Evolutionary conservation across 2,888 invertebrate species (phyloP), one percentile per base, ranked within the genome.

Genomic region (Branchellion lobata): DNA sequence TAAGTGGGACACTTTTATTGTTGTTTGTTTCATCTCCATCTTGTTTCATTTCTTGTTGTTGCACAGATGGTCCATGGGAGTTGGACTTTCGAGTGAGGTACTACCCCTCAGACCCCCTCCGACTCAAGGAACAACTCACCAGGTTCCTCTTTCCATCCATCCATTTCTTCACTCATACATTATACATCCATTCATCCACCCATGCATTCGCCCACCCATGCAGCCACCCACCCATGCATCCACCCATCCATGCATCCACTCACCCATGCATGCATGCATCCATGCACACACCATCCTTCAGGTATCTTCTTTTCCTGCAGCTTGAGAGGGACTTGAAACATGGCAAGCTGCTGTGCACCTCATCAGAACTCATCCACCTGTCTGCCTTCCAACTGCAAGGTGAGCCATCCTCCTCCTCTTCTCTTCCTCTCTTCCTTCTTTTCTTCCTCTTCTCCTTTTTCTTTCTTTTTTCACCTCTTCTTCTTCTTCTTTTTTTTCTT

Each of bases 21-120:
- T 57, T n/a, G 21, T 8, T n/a, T 14, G 5, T n/a, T 14, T 57
- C 61, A 57, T 57, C 3, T 14, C 24, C n/a, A n/a, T n/a, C n/a
- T n/a, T n/a, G n/a, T n/a, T n/a, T n/a, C n/a, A n/a, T n/a, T n/a
- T n/a, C n/a, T 57, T 14, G 5, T 57, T 3, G 5, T n/a, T 14
- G 5, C 24, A 57, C 95, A 85, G 89, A n/a, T n/a, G n/a, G n/a
- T 51, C 96, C 81, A 94, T 51, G 27, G 53, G 31, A 47, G 24
- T 31, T 98, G 87, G 96, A 95, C 89, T 94, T 98, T 88, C 93
- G 97, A 82, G 94, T 97, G 82, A 97, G 97, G 90, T 98, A 95
- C 89, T 98, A 98, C 88, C 97, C 98, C 24, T 94, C 94, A 80
- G 95, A 97, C 89, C 96, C 97, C 24, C 91, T 94, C 87, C 91